Evolutionary conservation across 2,888 invertebrate species (phyloP), one percentile per base, ranked within the genome.

Genomic region (Shargacucullia verbasci): DNA sequence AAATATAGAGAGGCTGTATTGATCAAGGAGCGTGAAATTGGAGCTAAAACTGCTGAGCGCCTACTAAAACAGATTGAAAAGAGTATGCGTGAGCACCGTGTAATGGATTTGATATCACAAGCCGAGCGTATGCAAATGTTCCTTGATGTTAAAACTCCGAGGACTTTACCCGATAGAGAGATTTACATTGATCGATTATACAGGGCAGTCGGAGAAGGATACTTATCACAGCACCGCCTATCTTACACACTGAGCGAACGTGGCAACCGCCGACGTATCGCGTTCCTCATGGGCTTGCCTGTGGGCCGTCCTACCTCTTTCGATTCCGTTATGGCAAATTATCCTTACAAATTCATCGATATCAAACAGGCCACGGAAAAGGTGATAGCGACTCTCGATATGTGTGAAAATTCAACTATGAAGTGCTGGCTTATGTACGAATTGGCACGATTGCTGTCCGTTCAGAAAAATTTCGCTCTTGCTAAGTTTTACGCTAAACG

Each of bases 401-500:
- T 92, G 91, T 93, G 92, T 63, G 94, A 94, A 76, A 93, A 94
- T 68, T 80, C 87, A 0, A 91, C 88, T 10, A 91, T 91, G 92
- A 90, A 88, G 64, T 94, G 93, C 73, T 94, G 93, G 92, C 71
- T 94, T 14, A 87, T 88, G 89, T 94, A 93, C 49, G 94, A 94
- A 76, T 61, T 94, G 35, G 83, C 94, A 57, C 80, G 90, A n/a
- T 72, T 94, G 34, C 81, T 91, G 27, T 87, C 86, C 49, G 82
- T 83, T 2, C 92, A 93, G 62, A 94, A 93, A 62, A 94, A 92
- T 79, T 93, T 89, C 67, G 88, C 94, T 3, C 85, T 92, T 1
- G 88, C 92, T 6, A 94, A 93, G 59, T 94, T 85, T 73, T 94
- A 92, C 63, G 92, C 89, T 0, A 93, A 93, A 65, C 84, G 91